phyloP scores from a whole-genome alignment of 2,113 vertebrate genomes.

The Trochalopteron elliotii region DNA sequence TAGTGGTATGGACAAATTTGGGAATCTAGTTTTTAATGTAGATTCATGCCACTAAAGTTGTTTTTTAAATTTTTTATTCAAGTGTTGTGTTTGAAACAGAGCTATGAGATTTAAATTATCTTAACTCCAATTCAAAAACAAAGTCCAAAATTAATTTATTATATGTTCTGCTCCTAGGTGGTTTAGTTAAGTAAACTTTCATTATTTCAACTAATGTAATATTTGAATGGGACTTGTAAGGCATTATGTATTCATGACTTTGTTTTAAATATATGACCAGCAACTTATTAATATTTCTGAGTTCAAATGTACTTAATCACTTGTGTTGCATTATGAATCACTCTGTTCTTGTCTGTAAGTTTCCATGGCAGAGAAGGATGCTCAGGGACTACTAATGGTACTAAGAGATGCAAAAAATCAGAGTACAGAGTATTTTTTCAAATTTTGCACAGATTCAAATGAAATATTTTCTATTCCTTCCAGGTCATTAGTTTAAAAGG shows the following conservation, averaged over 20 bases:
- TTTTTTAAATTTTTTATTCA: not conserved
- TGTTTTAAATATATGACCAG: slow-evolving; percentile 41
- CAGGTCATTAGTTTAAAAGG: slow-evolving; percentile 65
- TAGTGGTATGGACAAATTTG: not conserved
- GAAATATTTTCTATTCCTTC: slow-evolving; percentile 46
- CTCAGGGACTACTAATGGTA: slow-evolving; percentile 31
- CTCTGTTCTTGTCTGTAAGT: slow-evolving; percentile 18
- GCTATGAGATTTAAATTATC: not conserved
- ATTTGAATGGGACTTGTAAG: slow-evolving; percentile 26
- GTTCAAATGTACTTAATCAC: slow-evolving; percentile 51
- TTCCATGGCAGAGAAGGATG: slow-evolving; percentile 27
- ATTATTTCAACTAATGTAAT: slow-evolving; percentile 8
- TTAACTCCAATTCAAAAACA: not conserved
- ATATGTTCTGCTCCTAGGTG: not conserved
- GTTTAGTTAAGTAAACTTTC: not conserved
- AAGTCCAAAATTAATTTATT: not conserved
- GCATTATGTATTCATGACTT: slow-evolving; percentile 41
- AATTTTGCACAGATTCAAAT: slow-evolving; percentile 37
- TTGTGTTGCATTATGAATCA: slow-evolving; percentile 55
- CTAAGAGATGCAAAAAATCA: not conserved
- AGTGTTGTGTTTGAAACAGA: not conserved
- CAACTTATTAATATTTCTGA: slow-evolving; percentile 52
- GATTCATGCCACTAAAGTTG: not conserved
- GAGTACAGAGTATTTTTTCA: not conserved
- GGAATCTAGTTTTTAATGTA: not conserved